These are phyloP conservation scores for Hyposoter didymator DNA, from an alignment of 2,888 invertebrate species.

Conservation along the genomic window DNA sequence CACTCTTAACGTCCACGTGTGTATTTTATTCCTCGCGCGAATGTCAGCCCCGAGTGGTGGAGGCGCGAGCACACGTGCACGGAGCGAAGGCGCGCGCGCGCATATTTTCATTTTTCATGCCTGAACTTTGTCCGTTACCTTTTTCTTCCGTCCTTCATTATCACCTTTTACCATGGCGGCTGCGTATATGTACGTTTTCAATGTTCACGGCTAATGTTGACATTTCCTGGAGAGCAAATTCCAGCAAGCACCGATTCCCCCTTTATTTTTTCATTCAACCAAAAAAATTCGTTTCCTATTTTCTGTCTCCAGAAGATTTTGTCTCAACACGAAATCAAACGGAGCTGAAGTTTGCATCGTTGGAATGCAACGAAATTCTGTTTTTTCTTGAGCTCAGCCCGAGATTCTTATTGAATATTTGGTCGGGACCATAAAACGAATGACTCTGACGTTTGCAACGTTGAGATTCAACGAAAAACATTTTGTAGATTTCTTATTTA, in stretches of 20 bases:
- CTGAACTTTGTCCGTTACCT: constrained; percentile 16
- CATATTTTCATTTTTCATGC: constrained; percentile 11
- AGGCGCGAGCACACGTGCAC: constrained; percentile 5
- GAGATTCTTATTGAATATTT: too few relatives aligned
- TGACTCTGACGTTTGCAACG: too few relatives aligned
- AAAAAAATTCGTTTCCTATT: neutral
- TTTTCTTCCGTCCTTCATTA: neutral
- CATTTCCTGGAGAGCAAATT: neutral
- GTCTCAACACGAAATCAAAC: neutral
- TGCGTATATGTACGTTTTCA: neutral
- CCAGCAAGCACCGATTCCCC: neutral
- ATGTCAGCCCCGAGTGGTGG: constrained; percentile 2
- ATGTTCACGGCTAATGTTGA: constrained; percentile 3
- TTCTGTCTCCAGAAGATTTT: neutral
- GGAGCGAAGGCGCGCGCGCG: neutral
- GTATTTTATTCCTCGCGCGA: constrained; percentile 28
- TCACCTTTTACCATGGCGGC: neutral
- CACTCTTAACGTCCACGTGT: constrained; percentile 35
- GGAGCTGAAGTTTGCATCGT: too few relatives aligned
- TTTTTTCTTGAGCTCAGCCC: too few relatives aligned
- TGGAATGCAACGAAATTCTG: too few relatives aligned
- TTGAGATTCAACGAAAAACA: too few relatives aligned
- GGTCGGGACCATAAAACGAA: too few relatives aligned
- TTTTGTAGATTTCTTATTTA: too few relatives aligned
- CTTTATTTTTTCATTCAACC: neutral